Conservation (phyloP, 1,140 invertebrate species). For the Euglossa dilemma region DNA sequence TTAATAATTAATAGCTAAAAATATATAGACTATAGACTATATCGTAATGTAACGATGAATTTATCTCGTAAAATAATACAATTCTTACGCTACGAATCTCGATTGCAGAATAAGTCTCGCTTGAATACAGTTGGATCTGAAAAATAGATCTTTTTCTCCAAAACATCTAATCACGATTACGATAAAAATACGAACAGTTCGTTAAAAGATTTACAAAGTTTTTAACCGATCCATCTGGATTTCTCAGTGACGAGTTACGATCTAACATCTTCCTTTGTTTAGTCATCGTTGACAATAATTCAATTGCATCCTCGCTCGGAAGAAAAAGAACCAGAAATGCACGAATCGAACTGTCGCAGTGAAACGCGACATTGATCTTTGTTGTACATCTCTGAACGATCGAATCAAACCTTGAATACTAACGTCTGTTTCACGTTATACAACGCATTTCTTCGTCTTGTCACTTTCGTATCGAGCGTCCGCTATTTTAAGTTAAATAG, state of each 20-base stretch:
- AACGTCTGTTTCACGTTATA: background rate
- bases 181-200: background rate
- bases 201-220: background rate
- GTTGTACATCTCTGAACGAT: background rate
- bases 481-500: background rate
- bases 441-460: background rate
- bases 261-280: background rate
- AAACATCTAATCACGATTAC: background rate
- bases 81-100: too few relatives aligned
- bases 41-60: too few relatives aligned
- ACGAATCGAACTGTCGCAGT: background rate
- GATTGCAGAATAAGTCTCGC: too few relatives aligned
- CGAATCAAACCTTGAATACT: background rate
- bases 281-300: background rate
- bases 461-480: background rate
- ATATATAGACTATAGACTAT: too few relatives aligned
- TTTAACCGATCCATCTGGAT: background rate
- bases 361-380: background rate
- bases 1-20: too few relatives aligned
- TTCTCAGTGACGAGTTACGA: background rate
- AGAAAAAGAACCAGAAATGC: too few relatives aligned
- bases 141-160: too few relatives aligned
- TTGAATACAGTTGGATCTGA: too few relatives aligned
- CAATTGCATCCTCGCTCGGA: background rate
- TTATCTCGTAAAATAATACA: too few relatives aligned